These are phyloP conservation scores for Pungitius pungitius DNA, from an alignment of 2,113 vertebrate species.

Conservation along the genomic window DNA sequence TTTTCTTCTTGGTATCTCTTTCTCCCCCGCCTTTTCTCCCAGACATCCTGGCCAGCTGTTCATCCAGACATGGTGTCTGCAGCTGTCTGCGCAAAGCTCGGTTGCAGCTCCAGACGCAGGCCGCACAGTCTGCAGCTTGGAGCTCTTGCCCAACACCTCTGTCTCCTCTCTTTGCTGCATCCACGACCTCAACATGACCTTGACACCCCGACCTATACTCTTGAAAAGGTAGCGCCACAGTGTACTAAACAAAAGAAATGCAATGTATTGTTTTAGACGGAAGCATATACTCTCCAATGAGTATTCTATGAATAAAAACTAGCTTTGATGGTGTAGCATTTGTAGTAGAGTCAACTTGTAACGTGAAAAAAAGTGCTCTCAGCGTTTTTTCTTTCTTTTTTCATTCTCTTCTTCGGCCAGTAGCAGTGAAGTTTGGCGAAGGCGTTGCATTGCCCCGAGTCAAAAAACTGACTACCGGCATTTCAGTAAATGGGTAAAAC, in stretches of 20 bases:
- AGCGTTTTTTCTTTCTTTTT: conserved; percentile 27
- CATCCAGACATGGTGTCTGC: conserved; percentile 71
- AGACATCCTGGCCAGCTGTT: conserved; percentile 76
- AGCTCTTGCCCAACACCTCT: conserved; percentile 62
- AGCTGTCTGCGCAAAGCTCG: conserved; percentile 59
- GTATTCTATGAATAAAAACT: conserved; percentile 15
- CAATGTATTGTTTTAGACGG: neutral
- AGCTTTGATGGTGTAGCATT: conserved; percentile 47
- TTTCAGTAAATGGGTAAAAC: conserved; percentile 62
- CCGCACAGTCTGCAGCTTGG: conserved; percentile 43
- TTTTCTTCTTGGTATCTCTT: conserved; percentile 42
- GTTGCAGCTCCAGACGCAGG: conserved; percentile 50
- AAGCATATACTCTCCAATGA: conserved; percentile 13
- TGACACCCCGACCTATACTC: conserved; percentile 37
- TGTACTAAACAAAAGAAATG: neutral
- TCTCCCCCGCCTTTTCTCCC: conserved; percentile 48
- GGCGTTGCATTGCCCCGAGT: conserved; percentile 29
- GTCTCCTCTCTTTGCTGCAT: conserved; percentile 59
- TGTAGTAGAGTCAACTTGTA: conserved; percentile 38
- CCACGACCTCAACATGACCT: conserved; percentile 52
- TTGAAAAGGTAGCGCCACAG: conserved; percentile 11
- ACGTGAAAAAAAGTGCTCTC: conserved; percentile 33
- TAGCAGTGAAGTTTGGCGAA: conserved; percentile 62
- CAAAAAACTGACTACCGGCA: conserved; percentile 61
- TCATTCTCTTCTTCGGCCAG: conserved; percentile 49